A percentile compares a stretch with the other conserved stretches of the same genome.
phyloP scores from a whole-genome alignment of 2,888 invertebrate species.

The Andrena hattorfiana region DNA sequence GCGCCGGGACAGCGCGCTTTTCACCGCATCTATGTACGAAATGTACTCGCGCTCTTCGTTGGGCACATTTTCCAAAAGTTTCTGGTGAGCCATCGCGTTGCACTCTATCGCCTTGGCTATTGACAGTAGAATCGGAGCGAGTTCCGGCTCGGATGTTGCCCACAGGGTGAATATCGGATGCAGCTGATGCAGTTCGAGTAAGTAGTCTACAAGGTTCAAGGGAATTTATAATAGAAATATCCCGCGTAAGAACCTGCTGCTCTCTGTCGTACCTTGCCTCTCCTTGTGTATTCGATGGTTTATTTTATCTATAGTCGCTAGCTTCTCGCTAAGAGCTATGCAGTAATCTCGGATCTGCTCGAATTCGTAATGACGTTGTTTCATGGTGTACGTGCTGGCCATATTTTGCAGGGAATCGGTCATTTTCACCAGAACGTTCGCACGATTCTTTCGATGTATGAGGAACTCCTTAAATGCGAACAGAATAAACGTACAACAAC shows the following conservation, averaged over 20 bases:
- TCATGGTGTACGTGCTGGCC: slow-evolving; percentile 86
- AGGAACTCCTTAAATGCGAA: slow-evolving; percentile 87
- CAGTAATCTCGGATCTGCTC: slow-evolving; percentile 88
- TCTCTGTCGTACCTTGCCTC: slow-evolving; percentile 85
- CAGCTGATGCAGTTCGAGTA: slow-evolving; percentile 87
- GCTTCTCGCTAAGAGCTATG: slow-evolving; percentile 87
- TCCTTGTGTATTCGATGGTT: slow-evolving; percentile 89
- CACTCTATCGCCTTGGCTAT: slow-evolving; percentile 86
- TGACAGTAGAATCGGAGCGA: slow-evolving; percentile 85
- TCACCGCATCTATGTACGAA: slow-evolving; percentile 89
- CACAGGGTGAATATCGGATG: slow-evolving; percentile 88
- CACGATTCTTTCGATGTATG: slow-evolving; percentile 87
- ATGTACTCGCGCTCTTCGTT: slow-evolving; percentile 88
- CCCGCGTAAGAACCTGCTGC: background rate
- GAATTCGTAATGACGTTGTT: slow-evolving; percentile 88
- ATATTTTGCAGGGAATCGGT: slow-evolving; percentile 87
- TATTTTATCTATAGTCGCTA: slow-evolving; percentile 88
- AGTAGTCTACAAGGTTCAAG: slow-evolving; percentile 84
- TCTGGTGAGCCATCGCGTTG: slow-evolving; percentile 86
- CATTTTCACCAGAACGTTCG: slow-evolving; percentile 86
- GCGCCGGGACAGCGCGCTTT: slow-evolving; percentile 88
- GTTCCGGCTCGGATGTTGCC: slow-evolving; percentile 87
- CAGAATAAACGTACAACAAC: background rate
- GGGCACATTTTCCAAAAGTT: slow-evolving; percentile 84
- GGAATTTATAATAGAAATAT: slow-evolving; percentile 13